Percentiles rank a stretch among this genome's conserved stretches.
phyloP scores from a whole-genome alignment of 2,888 invertebrate genomes.

The Caenorhabditis virilis region DNA sequence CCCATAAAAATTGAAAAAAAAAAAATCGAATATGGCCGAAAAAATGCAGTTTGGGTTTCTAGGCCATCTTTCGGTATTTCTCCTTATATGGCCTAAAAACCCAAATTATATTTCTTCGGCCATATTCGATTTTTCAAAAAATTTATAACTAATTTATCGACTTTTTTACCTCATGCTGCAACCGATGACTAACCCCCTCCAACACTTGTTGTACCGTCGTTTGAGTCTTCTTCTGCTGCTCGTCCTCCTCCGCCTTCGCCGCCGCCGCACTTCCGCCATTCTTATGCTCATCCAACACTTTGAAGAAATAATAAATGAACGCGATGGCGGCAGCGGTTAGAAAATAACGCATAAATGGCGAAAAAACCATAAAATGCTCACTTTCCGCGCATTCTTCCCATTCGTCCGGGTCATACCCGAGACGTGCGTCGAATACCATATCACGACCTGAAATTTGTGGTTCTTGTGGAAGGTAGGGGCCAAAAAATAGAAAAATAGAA shows the following conservation, averaged over 20 bases:
- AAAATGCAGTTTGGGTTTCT: no score
- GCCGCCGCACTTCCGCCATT: conserved; percentile 39
- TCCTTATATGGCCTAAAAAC: no score
- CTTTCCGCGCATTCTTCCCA: conserved; percentile 66
- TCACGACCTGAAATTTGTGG: no score
- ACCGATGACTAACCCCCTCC: conserved; percentile 8
- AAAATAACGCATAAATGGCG: conserved; percentile 50
- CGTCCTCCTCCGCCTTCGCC: conserved; percentile 8
- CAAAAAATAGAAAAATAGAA: no score
- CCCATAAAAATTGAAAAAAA: no score
- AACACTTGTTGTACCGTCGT: conserved; percentile 19
- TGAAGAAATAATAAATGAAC: conserved; percentile 63
- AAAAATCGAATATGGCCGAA: no score
- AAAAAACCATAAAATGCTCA: conserved; percentile 63
- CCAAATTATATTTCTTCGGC: no score
- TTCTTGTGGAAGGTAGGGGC: no score
- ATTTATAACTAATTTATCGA: no score
- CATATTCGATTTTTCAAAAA: no score
- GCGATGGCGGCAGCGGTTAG: conserved; percentile 57
- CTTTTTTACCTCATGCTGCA: conserved; percentile 8
- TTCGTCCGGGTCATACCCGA: conserved; percentile 64
- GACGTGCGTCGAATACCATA: conserved; percentile 57
- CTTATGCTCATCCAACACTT: conserved; percentile 58
- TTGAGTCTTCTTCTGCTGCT: no score
- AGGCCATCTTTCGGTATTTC: no score